Base-by-base conservation (phyloP, 2,113 vertebrate genomes). In the Cynocephalus volans region DNA sequence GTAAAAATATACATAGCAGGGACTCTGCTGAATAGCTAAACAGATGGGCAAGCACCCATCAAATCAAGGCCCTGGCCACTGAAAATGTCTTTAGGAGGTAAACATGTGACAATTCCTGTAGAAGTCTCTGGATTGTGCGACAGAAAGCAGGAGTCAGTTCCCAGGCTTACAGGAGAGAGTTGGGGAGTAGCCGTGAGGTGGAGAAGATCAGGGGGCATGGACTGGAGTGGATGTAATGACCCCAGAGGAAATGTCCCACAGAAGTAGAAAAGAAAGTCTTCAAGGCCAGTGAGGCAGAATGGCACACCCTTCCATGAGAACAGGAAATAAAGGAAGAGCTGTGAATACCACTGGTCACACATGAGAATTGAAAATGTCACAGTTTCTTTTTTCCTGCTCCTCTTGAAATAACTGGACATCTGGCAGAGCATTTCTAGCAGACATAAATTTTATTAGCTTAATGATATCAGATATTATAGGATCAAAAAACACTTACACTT, bases 251-350 rank as follows among this genome's bases (percentile, higher is more conserved):
- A 54, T 90, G 60, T 89, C 89, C 28, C 13, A 18, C 70, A 86
- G 50, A 88, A 96, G 50, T 41, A 21, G 58, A 58, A 96, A 73
- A 48, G 75, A 48, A 91, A 93, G 50, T 93, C 86, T 84, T 86
- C 65, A 60, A 45, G 72, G 83, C 86, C 73, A 60, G 67, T 67
- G 60, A 85, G 41, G 75, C 52, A 89, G 54, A 90, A 81, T 11
- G 14, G 45, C 9, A 18, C 48, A 75, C 21, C n/a, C 87, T 88
- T 94, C 56, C 52, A 54, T 17, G 80, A 70, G 65, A 93, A 82
- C 8, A 90, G 88, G 50, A 90, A 72, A 52, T 21, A 31, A 93
- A 89, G 17, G 18, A 50, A 50, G 28, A 91, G 26, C 85, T 86
- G 3, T 94, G 64, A 95, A 96, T 91, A 65, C 41, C 77, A 72